Evolutionary conservation across 2,113 vertebrate species (phyloP).

Genomic region (Osmerus eperlanus): DNA sequence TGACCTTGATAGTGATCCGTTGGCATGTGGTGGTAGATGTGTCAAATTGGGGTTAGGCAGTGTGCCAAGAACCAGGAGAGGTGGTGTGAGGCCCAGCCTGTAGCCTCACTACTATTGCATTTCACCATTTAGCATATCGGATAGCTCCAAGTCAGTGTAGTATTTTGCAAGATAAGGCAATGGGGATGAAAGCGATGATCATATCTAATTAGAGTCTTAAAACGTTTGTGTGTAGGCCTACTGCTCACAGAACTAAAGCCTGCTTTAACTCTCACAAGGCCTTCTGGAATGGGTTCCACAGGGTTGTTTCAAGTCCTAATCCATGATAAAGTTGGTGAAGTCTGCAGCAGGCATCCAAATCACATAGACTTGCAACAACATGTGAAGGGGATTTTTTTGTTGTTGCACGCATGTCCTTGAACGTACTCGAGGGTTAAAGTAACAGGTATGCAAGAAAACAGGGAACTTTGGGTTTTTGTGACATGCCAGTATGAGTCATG

Average conservation of each 20-base stretch:
- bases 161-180: too few species aligned
- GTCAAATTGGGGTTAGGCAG: constrained; percentile 54
- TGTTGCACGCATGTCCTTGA: not conserved
- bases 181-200: too few species aligned
- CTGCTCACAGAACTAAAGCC: not conserved
- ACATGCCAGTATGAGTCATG: not conserved
- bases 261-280: not conserved
- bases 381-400: not conserved
- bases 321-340: not conserved
- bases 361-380: not conserved
- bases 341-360: not conserved
- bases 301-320: not conserved
- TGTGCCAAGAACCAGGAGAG: constrained; percentile 43
- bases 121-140: not conserved
- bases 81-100: constrained; percentile 18
- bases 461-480: not conserved
- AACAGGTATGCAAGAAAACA: not conserved
- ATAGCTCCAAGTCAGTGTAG: too few species aligned
- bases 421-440: not conserved
- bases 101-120: constrained; percentile 2
- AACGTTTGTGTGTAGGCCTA: not conserved
- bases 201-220: not conserved
- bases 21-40: constrained; percentile 44
- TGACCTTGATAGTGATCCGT: constrained; percentile 34
- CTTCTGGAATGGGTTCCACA: not conserved